A percentile compares a stretch with the other conserved stretches of the same genome.
These are phyloP conservation scores for Agrochola lota DNA, from an alignment of 2,888 invertebrate species.

Conservation along the genomic window DNA sequence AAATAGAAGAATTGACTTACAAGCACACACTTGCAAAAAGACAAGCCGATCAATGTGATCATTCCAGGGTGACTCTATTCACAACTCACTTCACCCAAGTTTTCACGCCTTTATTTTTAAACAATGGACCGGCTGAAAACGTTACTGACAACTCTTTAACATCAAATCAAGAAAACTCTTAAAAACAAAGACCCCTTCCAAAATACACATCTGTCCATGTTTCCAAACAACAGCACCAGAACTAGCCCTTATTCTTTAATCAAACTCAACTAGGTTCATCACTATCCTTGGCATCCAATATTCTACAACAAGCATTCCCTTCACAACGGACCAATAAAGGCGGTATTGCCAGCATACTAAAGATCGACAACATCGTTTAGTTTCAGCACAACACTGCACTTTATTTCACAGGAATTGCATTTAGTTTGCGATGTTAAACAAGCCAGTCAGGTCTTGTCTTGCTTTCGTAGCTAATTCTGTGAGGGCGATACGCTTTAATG, in stretches of 20 bases:
- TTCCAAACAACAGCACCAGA: neutral
- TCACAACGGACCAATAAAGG: conserved; percentile 25
- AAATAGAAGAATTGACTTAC: too few relatives aligned
- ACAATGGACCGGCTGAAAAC: too few relatives aligned
- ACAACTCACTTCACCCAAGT: too few relatives aligned
- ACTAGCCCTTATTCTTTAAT: neutral
- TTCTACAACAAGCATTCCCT: conserved; percentile 39
- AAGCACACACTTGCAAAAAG: too few relatives aligned
- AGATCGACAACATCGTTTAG: conserved; percentile 47
- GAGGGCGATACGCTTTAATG: conserved; percentile 25
- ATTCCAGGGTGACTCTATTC: too few relatives aligned
- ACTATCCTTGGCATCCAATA: conserved; percentile 36
- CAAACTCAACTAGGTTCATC: conserved; percentile 12
- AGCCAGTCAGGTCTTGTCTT: conserved; percentile 49
- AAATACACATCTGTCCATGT: neutral
- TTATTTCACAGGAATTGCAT: conserved; percentile 38
- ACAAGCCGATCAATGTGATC: too few relatives aligned
- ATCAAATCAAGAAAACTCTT: neutral
- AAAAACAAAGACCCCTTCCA: too few relatives aligned
- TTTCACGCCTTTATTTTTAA: too few relatives aligned
- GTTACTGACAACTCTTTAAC: too few relatives aligned
- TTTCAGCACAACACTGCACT: conserved; percentile 45
- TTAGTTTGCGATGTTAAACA: conserved; percentile 45
- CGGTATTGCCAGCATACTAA: conserved; percentile 44
- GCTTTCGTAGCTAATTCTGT: conserved; percentile 16